Evolutionary conservation across 2,113 vertebrate species (phyloP).

Genomic region (Nyctereutes procyonoides): DNA sequence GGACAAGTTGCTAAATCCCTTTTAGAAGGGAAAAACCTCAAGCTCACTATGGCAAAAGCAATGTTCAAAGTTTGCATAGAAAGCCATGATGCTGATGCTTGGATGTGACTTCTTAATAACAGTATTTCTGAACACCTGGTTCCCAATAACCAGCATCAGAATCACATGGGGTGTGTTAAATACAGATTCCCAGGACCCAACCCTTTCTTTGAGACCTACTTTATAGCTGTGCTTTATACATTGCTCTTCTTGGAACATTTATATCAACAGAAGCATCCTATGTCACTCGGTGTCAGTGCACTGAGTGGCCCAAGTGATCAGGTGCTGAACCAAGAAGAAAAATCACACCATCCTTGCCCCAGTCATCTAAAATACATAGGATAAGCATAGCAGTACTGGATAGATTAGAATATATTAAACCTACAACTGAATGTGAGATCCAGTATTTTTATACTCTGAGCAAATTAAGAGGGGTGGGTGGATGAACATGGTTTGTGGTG

Average conservation of each 20-base stretch:
- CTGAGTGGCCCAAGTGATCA: neutral
- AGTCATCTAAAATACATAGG: neutral
- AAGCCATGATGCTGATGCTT: neutral
- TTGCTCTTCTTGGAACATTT: neutral
- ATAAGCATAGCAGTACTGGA: neutral
- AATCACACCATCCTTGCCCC: neutral
- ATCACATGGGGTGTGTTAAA: neutral
- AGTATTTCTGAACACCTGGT: neutral
- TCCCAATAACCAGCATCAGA: neutral
- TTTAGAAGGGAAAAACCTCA: conserved; percentile 30
- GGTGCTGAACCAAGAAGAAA: neutral
- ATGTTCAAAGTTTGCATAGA: neutral
- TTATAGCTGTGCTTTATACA: neutral
- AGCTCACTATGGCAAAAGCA: conserved; percentile 11
- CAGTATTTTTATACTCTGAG: neutral
- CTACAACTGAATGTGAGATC: neutral
- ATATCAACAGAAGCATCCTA: neutral
- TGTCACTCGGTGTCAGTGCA: neutral
- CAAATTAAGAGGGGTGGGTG: neutral
- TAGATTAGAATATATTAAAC: neutral
- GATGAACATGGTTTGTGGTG: neutral
- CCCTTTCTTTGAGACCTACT: neutral
- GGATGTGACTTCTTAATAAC: neutral
- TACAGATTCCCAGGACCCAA: neutral
- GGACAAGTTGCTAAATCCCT: conserved; percentile 55